Conservation (phyloP, 1,140 invertebrate genomes). For the Neuroterus valhalla region DNA sequence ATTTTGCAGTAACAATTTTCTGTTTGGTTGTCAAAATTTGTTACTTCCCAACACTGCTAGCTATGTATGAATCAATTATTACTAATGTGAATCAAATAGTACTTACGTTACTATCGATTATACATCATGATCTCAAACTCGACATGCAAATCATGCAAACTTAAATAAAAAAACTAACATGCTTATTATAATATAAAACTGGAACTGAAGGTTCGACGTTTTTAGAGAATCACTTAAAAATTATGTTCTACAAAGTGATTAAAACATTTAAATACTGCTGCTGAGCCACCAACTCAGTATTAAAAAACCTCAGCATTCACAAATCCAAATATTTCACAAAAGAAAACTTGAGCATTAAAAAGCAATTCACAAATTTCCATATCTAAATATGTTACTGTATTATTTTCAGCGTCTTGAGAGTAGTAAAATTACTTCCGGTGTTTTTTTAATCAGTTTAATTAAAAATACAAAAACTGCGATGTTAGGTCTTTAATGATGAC, state of each 20-base stretch:
- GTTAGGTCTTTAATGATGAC: constrained; percentile 8
- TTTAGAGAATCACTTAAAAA: background rate
- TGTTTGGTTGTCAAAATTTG: too few species aligned
- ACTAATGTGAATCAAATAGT: constrained; percentile 7
- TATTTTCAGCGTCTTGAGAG: background rate
- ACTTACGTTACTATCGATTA: constrained; percentile 21
- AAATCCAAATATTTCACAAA: too few species aligned
- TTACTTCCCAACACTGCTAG: background rate
- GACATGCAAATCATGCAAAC: constrained; percentile 8
- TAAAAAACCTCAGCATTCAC: background rate
- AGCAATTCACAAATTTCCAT: too few species aligned
- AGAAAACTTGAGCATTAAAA: too few species aligned
- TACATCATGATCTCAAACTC: constrained; percentile 17
- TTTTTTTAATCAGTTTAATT: constrained; percentile 5
- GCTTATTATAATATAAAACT: constrained; percentile 9
- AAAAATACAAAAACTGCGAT: constrained; percentile 11
- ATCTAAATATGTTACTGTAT: background rate
- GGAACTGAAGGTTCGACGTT: background rate
- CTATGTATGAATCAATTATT: background rate
- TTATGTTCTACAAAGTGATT: background rate
- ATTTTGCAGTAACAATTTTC: too few species aligned
- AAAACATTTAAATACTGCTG: background rate
- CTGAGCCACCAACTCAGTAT: constrained; percentile 11
- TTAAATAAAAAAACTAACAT: constrained; percentile 22
- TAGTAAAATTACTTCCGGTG: background rate